Evolutionary conservation across 2,888 invertebrate genomes (phyloP).

Genomic region (Ligdia adustata): DNA sequence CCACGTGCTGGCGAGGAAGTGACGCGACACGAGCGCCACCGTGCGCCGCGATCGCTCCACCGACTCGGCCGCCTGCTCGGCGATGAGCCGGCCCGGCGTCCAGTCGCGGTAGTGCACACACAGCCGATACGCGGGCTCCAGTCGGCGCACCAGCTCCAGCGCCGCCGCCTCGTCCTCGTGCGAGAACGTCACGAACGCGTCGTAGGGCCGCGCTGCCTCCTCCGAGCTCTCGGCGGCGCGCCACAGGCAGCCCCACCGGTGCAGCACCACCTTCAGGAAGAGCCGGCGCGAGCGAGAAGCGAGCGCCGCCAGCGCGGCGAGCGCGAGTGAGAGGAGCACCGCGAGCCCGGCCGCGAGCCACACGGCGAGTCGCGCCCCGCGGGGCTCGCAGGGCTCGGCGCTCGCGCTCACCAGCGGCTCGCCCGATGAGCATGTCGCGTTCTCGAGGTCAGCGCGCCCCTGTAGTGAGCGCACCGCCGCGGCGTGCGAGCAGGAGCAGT

Average conservation of each 20-base stretch:
- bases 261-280: slow-evolving; percentile 36
- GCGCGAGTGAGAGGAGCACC: slow-evolving; percentile 1
- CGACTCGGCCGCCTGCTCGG: slow-evolving; percentile 88
- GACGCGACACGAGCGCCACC: slow-evolving; percentile 48
- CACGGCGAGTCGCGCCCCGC: too few species aligned
- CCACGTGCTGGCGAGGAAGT: slow-evolving; percentile 76
- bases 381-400: slow-evolving; percentile 8
- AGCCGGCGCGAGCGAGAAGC: slow-evolving; percentile 31
- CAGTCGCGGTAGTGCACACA: slow-evolving; percentile 91
- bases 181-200: slow-evolving; percentile 92
- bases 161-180: slow-evolving; percentile 90
- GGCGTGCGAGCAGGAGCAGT: slow-evolving; percentile 20
- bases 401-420: slow-evolving; percentile 5
- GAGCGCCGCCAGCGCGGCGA: slow-evolving; percentile 11
- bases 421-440: not conserved
- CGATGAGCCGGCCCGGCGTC: slow-evolving; percentile 77
- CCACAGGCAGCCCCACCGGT: slow-evolving; percentile 33
- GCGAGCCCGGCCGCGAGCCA: slow-evolving; percentile 11
- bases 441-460: not conserved
- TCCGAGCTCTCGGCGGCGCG: slow-evolving; percentile 25
- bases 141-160: slow-evolving; percentile 85
- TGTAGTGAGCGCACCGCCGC: slow-evolving; percentile 1
- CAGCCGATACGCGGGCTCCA: slow-evolving; percentile 83
- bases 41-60: slow-evolving; percentile 86
- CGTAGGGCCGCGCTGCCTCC: slow-evolving; percentile 74